phyloP scores from a whole-genome alignment of 2,797 vertebrate species.

The Tiaroga cobitis region DNA sequence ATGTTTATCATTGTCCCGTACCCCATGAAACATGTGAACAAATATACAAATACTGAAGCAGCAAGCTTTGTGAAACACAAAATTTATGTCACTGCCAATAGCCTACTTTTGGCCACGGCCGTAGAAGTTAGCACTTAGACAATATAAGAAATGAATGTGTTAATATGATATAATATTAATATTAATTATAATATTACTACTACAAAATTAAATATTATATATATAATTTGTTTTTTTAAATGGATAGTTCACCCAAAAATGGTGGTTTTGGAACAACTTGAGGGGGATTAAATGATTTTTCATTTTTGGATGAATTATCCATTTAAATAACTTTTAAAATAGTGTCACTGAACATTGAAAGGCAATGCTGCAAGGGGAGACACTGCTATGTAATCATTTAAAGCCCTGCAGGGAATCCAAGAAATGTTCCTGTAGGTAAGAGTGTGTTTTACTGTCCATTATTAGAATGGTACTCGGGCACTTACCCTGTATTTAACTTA shows the following conservation, averaged over 20 bases:
- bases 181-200: too few relatives aligned
- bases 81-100: background rate
- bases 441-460: constrained; percentile 73
- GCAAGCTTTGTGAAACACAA: background rate
- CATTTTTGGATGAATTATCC: background rate
- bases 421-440: constrained; percentile 64
- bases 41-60: background rate
- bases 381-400: constrained; percentile 10
- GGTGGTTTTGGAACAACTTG: background rate
- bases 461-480: constrained; percentile 64
- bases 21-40: background rate
- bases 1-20: background rate
- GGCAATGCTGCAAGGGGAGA: constrained; percentile 56
- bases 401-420: constrained; percentile 43
- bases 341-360: constrained; percentile 49
- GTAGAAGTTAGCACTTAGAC: background rate
- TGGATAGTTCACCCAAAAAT: background rate
- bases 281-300: background rate
- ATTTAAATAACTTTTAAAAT: background rate
- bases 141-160: background rate
- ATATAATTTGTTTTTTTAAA: too few relatives aligned
- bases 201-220: background rate
- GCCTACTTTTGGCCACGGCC: background rate
- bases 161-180: background rate
- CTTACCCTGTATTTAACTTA: constrained; percentile 71